These are phyloP conservation scores for Paracyprichromis sp. DNA, from an alignment of 2,113 vertebrate genomes.

Conservation along the genomic window DNA sequence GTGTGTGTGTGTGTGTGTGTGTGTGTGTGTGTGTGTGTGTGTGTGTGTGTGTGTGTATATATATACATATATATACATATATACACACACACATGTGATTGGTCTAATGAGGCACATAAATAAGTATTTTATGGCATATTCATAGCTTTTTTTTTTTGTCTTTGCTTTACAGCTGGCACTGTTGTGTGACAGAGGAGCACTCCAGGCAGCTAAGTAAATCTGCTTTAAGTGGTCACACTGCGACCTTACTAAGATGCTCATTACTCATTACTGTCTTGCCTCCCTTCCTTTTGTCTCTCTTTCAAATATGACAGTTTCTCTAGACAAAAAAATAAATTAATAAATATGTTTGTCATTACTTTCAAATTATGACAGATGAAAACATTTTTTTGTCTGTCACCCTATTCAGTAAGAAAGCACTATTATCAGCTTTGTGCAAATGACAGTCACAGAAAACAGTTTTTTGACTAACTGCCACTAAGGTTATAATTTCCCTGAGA, in stretches of 20 bases:
- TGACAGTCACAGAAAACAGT: not conserved
- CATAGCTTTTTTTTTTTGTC: not conserved
- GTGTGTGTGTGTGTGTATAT: no score
- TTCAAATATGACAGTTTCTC: not conserved
- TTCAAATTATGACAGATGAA: not conserved
- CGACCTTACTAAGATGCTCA: not conserved
- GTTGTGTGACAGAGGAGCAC: not conserved
- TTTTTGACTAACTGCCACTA: not conserved
- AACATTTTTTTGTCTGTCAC: not conserved
- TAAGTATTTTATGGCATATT: not conserved
- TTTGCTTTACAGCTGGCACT: not conserved
- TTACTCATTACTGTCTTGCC: not conserved
- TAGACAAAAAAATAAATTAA: not conserved
- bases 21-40: no score
- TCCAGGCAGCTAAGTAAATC: not conserved
- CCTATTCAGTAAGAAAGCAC: not conserved
- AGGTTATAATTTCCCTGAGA: not conserved
- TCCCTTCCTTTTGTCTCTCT: not conserved
- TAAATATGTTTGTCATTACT: not conserved
- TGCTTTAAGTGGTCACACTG: not conserved
- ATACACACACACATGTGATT: not conserved
- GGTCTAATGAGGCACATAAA: not conserved
- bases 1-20: not conserved
- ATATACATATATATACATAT: fast-evolving
- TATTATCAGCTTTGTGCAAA: not conserved